Conservation (phyloP, 2,113 vertebrate species). For the Phainopepla nitens region DNA sequence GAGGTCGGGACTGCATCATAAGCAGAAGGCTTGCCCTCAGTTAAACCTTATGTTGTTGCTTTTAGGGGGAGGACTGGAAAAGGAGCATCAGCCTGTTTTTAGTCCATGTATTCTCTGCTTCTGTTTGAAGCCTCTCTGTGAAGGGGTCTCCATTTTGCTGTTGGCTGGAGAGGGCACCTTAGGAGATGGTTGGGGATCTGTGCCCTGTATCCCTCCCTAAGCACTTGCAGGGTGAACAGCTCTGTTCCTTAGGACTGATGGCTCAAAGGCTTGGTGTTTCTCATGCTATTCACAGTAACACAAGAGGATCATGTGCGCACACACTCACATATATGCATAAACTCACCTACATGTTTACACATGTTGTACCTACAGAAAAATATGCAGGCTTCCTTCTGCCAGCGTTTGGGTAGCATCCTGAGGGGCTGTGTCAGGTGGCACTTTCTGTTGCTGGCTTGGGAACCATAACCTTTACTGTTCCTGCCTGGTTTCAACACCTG, state of each 20-base stretch:
- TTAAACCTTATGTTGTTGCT: not conserved
- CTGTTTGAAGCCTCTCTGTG: not conserved
- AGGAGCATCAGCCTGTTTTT: not conserved
- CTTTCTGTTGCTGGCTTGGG: not conserved
- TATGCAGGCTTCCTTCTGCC: not conserved
- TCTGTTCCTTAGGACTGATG: not conserved
- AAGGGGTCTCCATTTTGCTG: not conserved
- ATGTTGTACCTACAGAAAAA: not conserved
- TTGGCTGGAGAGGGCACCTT: not conserved
- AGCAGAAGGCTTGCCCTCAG: not conserved
- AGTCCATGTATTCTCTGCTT: not conserved
- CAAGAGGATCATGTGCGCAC: not conserved
- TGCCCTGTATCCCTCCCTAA: not conserved
- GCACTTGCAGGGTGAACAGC: not conserved
- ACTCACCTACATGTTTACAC: not conserved
- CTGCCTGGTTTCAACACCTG: not conserved
- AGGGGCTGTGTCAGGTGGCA: not conserved
- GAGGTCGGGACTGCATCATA: not conserved
- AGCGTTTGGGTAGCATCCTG: not conserved
- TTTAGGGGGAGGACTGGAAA: not conserved
- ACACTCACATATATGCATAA: rapidly evolving
- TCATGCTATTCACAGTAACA: not conserved
- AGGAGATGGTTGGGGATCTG: not conserved
- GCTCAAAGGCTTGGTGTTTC: not conserved
- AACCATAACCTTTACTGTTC: not conserved